phyloP scores from a whole-genome alignment of 2,888 invertebrate genomes.

The Zelleria hepariella region DNA sequence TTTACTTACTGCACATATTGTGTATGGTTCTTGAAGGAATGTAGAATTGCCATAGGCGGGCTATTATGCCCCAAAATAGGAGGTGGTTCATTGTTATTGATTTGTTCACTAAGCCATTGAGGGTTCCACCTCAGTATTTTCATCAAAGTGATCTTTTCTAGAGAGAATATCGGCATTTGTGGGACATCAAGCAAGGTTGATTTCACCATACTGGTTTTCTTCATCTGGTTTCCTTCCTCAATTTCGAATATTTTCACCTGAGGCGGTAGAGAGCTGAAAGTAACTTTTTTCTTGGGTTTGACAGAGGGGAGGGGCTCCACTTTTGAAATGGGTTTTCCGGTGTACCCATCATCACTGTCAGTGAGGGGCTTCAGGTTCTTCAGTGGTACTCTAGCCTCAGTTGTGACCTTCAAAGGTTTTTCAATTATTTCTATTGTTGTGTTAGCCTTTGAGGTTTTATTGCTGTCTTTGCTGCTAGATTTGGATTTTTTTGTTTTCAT shows the following conservation, averaged over 20 bases:
- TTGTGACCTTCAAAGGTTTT: not conserved
- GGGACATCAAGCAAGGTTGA: slow-evolving; percentile 33
- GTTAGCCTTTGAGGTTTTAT: not conserved
- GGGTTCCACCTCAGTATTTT: slow-evolving; percentile 77
- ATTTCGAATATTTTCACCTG: slow-evolving; percentile 42
- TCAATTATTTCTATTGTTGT: not conserved
- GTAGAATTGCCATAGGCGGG: slow-evolving; percentile 65
- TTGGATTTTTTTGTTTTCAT: not conserved
- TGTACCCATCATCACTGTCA: slow-evolving; percentile 28
- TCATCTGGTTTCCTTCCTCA: slow-evolving; percentile 51
- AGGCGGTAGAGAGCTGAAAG: slow-evolving; percentile 38
- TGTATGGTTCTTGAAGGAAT: slow-evolving; percentile 65
- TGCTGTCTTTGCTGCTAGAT: not conserved
- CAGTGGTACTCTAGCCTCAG: slow-evolving; percentile 29
- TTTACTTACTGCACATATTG: slow-evolving; percentile 73
- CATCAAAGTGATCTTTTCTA: slow-evolving; percentile 61
- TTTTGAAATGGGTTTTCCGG: slow-evolving; percentile 44
- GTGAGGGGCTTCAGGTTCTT: slow-evolving; percentile 34
- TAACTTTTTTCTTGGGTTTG: slow-evolving; percentile 41
- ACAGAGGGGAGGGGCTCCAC: slow-evolving; percentile 33
- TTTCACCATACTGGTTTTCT: slow-evolving; percentile 44
- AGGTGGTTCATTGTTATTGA: slow-evolving; percentile 59
- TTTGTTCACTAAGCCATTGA: slow-evolving; percentile 75
- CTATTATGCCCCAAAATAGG: slow-evolving; percentile 64
- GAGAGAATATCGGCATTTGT: slow-evolving; percentile 41